A percentile compares a stretch with the other conserved stretches of the same genome.
Conservation (phyloP, 2,888 invertebrate genomes). For the Scaptomyza cyrtandrae region DNA sequence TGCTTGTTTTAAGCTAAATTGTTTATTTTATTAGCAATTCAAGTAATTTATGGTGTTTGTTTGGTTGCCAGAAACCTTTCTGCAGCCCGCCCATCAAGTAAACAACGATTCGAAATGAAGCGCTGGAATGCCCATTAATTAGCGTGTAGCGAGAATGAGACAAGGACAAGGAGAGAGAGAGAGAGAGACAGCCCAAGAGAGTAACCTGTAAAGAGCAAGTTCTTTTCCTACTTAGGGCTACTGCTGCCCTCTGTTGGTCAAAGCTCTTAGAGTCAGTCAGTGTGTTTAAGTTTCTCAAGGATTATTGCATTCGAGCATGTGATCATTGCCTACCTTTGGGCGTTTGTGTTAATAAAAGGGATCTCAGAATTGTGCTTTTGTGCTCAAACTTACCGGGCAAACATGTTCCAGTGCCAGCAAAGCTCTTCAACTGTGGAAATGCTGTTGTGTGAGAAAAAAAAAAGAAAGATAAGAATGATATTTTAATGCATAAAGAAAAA, state of each 20-base stretch:
- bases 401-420: conserved; percentile 79
- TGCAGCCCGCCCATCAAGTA: conserved; percentile 11
- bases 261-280: conserved; percentile 10
- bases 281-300: conserved; percentile 32
- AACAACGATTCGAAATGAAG: conserved; percentile 64
- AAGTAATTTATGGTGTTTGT: conserved; percentile 64
- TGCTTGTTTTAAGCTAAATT: conserved; percentile 75
- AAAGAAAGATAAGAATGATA: not conserved
- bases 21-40: conserved; percentile 81
- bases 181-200: not conserved
- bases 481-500: not conserved
- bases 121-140: conserved; percentile 76
- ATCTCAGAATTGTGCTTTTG: not conserved
- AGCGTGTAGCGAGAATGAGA: conserved; percentile 41
- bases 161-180: not conserved
- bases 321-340: conserved; percentile 70
- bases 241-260: conserved; percentile 63
- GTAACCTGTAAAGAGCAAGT: not conserved
- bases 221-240: not conserved
- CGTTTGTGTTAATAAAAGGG: conserved; percentile 25
- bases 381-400: conserved; percentile 78
- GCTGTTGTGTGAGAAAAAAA: conserved; percentile 59
- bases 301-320: conserved; percentile 18
- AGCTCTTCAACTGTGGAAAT: conserved; percentile 83
- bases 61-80: conserved; percentile 20